Conservation (phyloP, 2,797 vertebrate species). For the Merluccius polli region DNA sequence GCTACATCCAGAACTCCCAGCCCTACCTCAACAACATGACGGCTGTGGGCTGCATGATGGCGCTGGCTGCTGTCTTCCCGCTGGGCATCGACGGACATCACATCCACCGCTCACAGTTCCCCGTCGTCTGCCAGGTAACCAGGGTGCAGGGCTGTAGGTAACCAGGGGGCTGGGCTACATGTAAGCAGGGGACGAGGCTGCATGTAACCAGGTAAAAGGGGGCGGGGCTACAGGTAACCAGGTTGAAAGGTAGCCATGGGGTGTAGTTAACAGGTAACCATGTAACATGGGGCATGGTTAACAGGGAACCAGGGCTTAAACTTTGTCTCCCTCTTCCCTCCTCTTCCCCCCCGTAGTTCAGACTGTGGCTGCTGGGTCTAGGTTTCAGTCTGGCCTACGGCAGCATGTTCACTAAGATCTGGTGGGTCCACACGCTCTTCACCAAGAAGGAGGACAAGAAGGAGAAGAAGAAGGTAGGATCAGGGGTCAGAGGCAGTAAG, state of each 20-base stretch:
- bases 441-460: conserved; percentile 97
- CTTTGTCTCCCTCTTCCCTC: conserved; percentile 19
- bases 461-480: conserved; percentile 85
- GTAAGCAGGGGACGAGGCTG: no score
- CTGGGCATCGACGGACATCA: conserved; percentile 90
- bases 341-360: conserved; percentile 71
- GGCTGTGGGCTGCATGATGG: conserved; percentile 90
- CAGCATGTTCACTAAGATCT: conserved; percentile 98
- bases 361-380: conserved; percentile 89
- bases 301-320: no score
- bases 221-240: not conserved
- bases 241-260: no score
- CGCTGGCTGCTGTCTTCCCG: conserved; percentile 87
- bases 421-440: conserved; percentile 96
- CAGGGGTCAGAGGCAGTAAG: not conserved
- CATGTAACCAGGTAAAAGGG: conserved; percentile 72
- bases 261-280: no score
- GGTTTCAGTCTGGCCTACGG: conserved; percentile 93
- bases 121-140: conserved; percentile 89
- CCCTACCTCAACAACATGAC: conserved; percentile 96
- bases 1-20: conserved; percentile 97
- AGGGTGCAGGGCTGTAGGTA: no score
- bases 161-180: conserved; percentile 37
- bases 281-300: no score
- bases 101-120: conserved; percentile 80